Percentiles rank a stretch among this genome's conserved stretches.
Evolutionary conservation across 1,140 invertebrate genomes (phyloP).

Genomic region (Callitettix versicolor): DNA sequence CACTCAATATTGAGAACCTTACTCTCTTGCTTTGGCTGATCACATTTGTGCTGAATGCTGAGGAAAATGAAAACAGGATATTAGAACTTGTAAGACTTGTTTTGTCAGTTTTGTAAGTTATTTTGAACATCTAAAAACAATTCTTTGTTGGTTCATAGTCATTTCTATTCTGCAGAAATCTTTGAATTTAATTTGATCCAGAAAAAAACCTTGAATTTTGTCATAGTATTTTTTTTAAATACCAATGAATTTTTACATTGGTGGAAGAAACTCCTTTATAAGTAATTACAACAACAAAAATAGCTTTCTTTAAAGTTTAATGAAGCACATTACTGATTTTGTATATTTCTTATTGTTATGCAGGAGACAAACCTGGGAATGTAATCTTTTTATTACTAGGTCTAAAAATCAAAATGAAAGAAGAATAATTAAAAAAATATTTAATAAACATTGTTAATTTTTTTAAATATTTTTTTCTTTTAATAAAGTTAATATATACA

Average conservation of each 20-base stretch:
- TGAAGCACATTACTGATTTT: too few relatives aligned
- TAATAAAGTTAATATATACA: too few relatives aligned
- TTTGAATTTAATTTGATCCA: not conserved
- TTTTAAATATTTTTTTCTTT: too few relatives aligned
- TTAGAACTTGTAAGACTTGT: not conserved
- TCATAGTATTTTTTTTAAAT: not conserved
- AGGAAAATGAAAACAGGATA: not conserved
- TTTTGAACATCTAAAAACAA: not conserved
- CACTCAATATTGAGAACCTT: slow-evolving; percentile 10
- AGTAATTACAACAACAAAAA: too few relatives aligned
- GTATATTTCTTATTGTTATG: too few relatives aligned
- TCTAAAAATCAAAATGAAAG: too few relatives aligned
- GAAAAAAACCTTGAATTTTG: not conserved
- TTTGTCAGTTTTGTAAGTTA: not conserved
- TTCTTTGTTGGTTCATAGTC: too few relatives aligned
- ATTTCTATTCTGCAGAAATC: not conserved
- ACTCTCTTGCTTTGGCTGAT: slow-evolving; percentile 14
- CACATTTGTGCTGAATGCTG: not conserved
- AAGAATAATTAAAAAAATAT: too few relatives aligned
- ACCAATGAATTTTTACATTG: not conserved
- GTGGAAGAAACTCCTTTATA: not conserved
- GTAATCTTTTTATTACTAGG: too few relatives aligned
- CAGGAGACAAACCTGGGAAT: too few relatives aligned
- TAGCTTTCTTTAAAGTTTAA: too few relatives aligned
- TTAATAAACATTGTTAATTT: too few relatives aligned